Base-by-base conservation (phyloP, 2,888 invertebrate genomes). In the Ecdyonurus torrentis region DNA sequence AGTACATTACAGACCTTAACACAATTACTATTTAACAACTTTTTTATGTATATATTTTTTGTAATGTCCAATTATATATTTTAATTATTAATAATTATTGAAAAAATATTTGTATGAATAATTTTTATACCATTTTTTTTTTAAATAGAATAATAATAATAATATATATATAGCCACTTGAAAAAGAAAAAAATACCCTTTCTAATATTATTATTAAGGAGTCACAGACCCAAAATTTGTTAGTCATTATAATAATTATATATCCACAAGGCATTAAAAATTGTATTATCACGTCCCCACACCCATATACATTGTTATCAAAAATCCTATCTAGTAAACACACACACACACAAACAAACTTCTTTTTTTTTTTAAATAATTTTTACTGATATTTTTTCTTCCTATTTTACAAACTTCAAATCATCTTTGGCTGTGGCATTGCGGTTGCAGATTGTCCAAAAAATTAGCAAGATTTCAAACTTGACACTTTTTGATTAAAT, bases 21-120 rank as follows among this genome's bases (percentile, higher is more conserved):
- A 10, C 15, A 37, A 37, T 37, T 37, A 37, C 37, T 10, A 37
- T 10, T 37, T 10, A 37, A 37, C 37, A 37, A 37, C 37, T 37
- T 37, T 37, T 37, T 37, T n/a, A n/a, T n/a, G n/a, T n/a, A n/a
- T n/a, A n/a, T n/a, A n/a, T n/a, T n/a, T n/a, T n/a, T n/a, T 37
- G 5, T 10, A 37, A 37, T 10, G 37, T 37, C 37, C 37, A 37
- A 37, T 37, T 37, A 37, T 5, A n/a, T n/a, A n/a, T n/a, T n/a
- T n/a, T n/a, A n/a, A 61, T 61, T 60, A 61, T 15, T 61, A 61
- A 24, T 61, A 20, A 61, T 61, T 55, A 62, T 25, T 37, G 55
- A 62, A 53, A 61, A 62, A 58, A 62, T 58, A 62, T 62, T 23
- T 19, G 19, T 58, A 23, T 62, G 50, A 50, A 62, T 58, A 58